A percentile compares a stretch with the other conserved stretches of the same genome.
phyloP scores from a whole-genome alignment of 2,888 invertebrate species.

The Carterocephalus palaemon region DNA sequence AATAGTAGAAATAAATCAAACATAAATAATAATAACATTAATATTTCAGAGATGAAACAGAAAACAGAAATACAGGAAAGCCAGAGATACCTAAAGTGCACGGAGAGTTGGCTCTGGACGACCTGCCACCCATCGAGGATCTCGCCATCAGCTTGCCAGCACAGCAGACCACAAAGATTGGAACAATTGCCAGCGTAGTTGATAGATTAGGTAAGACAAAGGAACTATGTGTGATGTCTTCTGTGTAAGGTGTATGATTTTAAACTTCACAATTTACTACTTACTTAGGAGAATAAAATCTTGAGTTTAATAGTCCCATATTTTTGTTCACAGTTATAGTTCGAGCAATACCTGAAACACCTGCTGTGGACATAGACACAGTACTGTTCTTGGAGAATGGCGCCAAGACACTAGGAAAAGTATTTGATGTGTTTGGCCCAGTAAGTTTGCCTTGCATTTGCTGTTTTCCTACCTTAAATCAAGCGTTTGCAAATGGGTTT shows the following conservation, averaged over 20 bases:
- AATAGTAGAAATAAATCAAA: not conserved
- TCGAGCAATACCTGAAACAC: conserved; percentile 83
- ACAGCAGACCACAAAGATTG: conserved; percentile 85
- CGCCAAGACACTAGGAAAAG: conserved; percentile 84
- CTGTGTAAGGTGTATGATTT: no score
- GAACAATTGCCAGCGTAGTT: conserved; percentile 84
- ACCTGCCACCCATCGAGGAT: conserved; percentile 90
- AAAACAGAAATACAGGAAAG: conserved; percentile 42
- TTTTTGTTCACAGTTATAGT: conserved; percentile 83
- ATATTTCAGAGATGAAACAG: conserved; percentile 59
- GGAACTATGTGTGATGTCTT: conserved; percentile 27
- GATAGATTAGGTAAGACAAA: conserved; percentile 81
- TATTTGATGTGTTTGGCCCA: conserved; percentile 95
- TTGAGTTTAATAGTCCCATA: no score
- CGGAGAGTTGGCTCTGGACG: conserved; percentile 81
- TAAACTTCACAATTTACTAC: no score
- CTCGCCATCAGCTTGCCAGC: conserved; percentile 87
- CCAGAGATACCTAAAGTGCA: conserved; percentile 58
- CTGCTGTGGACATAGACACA: conserved; percentile 91
- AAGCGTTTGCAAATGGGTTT: no score
- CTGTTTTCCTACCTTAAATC: no score
- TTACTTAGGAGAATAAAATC: no score
- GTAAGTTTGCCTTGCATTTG: conserved; percentile 52
- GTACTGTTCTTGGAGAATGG: conserved; percentile 91
- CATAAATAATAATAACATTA: conserved; percentile 13